A percentile compares a stretch with the other conserved stretches of the same genome.
These are phyloP conservation scores for Tachyglossus aculeatus DNA, from an alignment of 2,797 vertebrate genomes.

Conservation along the genomic window DNA sequence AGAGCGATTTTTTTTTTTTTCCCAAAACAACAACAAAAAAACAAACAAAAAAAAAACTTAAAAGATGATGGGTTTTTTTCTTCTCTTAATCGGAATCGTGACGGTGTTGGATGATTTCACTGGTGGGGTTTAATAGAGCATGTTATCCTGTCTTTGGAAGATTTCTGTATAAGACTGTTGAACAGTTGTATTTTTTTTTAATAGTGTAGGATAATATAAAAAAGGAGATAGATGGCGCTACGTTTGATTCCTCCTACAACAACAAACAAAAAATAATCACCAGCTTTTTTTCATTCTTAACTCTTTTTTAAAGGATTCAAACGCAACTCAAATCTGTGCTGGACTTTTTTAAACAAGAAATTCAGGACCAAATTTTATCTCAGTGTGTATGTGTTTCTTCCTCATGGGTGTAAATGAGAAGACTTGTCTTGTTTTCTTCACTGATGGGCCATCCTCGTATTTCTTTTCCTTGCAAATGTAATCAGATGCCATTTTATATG, in stretches of 20 bases:
- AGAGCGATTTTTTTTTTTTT: slow-evolving; percentile 66
- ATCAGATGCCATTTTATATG: slow-evolving; percentile 99
- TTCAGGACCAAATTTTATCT: slow-evolving; percentile 98
- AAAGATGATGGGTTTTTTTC: slow-evolving; percentile 69
- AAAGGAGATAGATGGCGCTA: slow-evolving; percentile 94
- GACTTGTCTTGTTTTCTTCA: slow-evolving; percentile 83
- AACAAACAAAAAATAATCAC: slow-evolving; percentile 87
- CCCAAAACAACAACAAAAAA: slow-evolving; percentile 17
- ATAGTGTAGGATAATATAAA: slow-evolving; percentile 93
- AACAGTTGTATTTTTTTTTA: slow-evolving; percentile 89
- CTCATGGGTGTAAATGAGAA: slow-evolving; percentile 86
- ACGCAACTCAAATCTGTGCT: slow-evolving; percentile 99
- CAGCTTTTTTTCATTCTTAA: slow-evolving; percentile 97
- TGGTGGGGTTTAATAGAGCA: slow-evolving; percentile 95
- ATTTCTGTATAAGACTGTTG: slow-evolving; percentile 93
- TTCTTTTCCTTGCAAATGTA: slow-evolving; percentile 90
- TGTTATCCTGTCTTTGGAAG: slow-evolving; percentile 94
- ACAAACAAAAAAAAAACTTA: slow-evolving; percentile 30
- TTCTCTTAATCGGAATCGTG: slow-evolving; percentile 83
- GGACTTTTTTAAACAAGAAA: slow-evolving; percentile 89
- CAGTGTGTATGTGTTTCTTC: slow-evolving; percentile 84
- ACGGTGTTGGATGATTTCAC: slow-evolving; percentile 90
- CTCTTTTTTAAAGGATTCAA: slow-evolving; percentile 97
- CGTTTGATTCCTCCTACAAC: slow-evolving; percentile 93
- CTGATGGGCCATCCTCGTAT: slow-evolving; percentile 87